phyloP scores from a whole-genome alignment of 2,888 invertebrate genomes.

The Terebella lapidaria region DNA sequence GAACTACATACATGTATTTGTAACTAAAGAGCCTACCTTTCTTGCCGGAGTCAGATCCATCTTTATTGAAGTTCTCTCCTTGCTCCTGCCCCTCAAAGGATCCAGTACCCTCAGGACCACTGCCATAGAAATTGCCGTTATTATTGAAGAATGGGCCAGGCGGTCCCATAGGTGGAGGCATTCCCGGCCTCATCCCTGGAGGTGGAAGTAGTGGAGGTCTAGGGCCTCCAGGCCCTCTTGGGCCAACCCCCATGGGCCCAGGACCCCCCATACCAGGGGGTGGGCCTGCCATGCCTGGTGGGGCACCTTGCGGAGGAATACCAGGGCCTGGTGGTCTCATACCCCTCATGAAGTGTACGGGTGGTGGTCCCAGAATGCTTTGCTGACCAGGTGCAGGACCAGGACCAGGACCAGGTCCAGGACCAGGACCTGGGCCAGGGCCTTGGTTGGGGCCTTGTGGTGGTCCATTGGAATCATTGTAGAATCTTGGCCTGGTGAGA shows the following conservation, averaged over 20 bases:
- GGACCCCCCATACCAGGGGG: slow-evolving; percentile 4
- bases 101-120: not conserved
- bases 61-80: too few relatives aligned
- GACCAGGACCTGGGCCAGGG: too few relatives aligned
- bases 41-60: too few relatives aligned
- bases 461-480: slow-evolving; percentile 5
- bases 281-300: slow-evolving; percentile 4
- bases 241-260: not conserved
- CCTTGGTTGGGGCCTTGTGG: slow-evolving; percentile 1
- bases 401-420: not conserved
- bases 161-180: too few relatives aligned
- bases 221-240: not conserved
- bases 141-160: not conserved
- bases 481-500: slow-evolving; percentile 6
- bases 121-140: not conserved
- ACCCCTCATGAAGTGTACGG: not conserved
- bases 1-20: too few relatives aligned
- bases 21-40: too few relatives aligned
- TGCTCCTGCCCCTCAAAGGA: not conserved
- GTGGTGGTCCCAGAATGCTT: not conserved
- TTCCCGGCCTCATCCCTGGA: not conserved
- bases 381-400: not conserved
- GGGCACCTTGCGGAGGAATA: slow-evolving; percentile 7
- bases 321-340: slow-evolving; percentile 4
- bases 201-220: not conserved